Percentiles rank a stretch among this genome's conserved stretches.
phyloP scores from a whole-genome alignment of 2,797 vertebrate genomes.

The Melanotaenia parkinsoni region DNA sequence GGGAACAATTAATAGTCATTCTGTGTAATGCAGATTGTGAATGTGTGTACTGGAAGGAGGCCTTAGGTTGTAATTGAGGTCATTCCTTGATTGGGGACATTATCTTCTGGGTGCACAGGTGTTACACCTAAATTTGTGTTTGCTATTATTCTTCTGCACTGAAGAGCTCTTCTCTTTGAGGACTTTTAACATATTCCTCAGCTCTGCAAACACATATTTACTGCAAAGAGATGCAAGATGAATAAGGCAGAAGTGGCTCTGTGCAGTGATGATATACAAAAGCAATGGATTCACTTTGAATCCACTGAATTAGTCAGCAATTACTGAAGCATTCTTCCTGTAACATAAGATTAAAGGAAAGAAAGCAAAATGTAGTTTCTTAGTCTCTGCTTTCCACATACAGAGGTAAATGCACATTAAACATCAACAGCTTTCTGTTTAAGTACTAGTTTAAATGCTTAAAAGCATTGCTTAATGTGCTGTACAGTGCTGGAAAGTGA shows the following conservation, averaged over 20 bases:
- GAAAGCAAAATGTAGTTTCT: neutral
- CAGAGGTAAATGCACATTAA: neutral
- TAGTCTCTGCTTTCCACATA: neutral
- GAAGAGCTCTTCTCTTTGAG: slow-evolving; percentile 13
- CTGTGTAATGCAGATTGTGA: slow-evolving; percentile 3
- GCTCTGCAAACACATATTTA: neutral
- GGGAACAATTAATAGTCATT: neutral
- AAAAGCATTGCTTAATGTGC: slow-evolving; percentile 5
- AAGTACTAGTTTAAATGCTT: neutral
- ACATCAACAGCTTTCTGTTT: neutral
- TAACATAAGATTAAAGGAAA: neutral
- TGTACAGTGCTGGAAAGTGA: neutral
- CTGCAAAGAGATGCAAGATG: slow-evolving; percentile 18
- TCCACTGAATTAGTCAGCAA: neutral
- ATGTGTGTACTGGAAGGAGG: neutral
- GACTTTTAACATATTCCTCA: neutral
- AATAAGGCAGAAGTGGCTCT: slow-evolving; percentile 25
- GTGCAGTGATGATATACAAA: neutral
- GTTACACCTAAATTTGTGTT: slow-evolving; percentile 5
- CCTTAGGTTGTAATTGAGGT: neutral
- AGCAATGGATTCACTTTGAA: neutral
- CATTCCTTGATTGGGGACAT: slow-evolving; percentile 12
- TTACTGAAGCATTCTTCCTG: neutral
- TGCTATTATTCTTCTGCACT: slow-evolving; percentile 1
- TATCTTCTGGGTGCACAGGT: neutral